These are phyloP conservation scores for Drosophila monieri DNA, from an alignment of 2,888 invertebrate genomes.

Conservation along the genomic window DNA sequence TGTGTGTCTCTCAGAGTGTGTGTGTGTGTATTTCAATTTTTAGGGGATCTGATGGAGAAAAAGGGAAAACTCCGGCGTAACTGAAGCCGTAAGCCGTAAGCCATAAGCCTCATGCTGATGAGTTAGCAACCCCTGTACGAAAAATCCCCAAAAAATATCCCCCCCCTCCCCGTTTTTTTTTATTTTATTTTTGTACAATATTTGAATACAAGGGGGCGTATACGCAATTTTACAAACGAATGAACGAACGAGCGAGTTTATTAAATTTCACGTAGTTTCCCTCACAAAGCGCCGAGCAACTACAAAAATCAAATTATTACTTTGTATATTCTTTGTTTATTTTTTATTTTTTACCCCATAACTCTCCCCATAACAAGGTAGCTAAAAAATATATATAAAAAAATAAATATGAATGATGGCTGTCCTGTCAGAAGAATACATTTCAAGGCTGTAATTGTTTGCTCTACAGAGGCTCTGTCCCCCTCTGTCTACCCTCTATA, in stretches of 20 bases:
- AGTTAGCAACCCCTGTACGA: constrained; percentile 24
- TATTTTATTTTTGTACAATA: constrained; percentile 7
- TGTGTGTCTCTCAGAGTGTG: constrained; percentile 41
- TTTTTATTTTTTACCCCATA: constrained; percentile 1
- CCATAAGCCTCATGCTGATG: constrained; percentile 34
- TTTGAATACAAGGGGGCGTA: constrained; percentile 27
- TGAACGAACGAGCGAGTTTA: constrained; percentile 9
- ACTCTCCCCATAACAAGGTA: constrained; percentile 9
- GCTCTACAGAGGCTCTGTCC: constrained; percentile 17
- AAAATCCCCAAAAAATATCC: constrained; percentile 3
- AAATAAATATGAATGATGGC: constrained; percentile 35
- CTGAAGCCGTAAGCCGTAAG: constrained; percentile 22
- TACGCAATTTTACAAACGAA: constrained; percentile 28
- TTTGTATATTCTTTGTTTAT: not conserved
- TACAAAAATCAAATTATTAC: constrained; percentile 48
- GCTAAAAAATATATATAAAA: constrained; percentile 16
- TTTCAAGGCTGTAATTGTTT: constrained; percentile 54
- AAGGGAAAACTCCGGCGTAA: constrained; percentile 1
- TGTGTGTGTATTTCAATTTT: constrained; percentile 56
- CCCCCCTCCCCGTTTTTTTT: constrained; percentile 13
- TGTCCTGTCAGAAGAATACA: constrained; percentile 23
- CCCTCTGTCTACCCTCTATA: constrained; percentile 8
- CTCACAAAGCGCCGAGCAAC: constrained; percentile 13
- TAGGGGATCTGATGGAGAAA: constrained; percentile 35
- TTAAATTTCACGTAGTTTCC: constrained; percentile 36